Evolutionary conservation across 2,113 vertebrate species (phyloP).

Genomic region (Epinephelus fuscoguttatus): DNA sequence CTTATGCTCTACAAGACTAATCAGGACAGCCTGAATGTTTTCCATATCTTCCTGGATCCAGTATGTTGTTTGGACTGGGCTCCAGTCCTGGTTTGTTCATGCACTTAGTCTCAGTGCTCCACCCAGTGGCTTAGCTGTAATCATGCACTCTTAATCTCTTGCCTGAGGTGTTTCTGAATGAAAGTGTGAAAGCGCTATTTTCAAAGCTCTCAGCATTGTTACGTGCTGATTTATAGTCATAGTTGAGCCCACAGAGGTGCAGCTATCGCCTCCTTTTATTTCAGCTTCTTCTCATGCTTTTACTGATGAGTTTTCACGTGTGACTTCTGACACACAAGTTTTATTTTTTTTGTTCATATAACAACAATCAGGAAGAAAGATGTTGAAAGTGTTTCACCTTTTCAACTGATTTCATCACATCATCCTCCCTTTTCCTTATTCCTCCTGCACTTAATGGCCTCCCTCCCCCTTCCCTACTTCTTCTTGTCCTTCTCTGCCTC

Average conservation of each 20-base stretch:
- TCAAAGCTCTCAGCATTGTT: background rate
- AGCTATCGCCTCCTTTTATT: background rate
- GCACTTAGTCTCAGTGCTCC: constrained; percentile 52
- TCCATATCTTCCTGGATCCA: background rate
- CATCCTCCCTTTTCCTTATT: too few relatives aligned
- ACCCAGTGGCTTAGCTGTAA: constrained; percentile 61
- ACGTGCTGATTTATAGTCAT: background rate
- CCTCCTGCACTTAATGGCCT: background rate
- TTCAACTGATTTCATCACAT: too few relatives aligned
- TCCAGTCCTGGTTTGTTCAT: constrained; percentile 11
- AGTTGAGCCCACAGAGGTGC: background rate
- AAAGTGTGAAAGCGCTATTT: background rate
- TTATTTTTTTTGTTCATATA: background rate
- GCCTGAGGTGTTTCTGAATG: background rate
- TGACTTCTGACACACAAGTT: background rate
- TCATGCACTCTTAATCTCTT: constrained; percentile 16
- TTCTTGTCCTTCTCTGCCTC: background rate
- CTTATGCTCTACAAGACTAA: background rate
- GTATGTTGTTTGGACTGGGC: background rate
- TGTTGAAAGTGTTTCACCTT: background rate
- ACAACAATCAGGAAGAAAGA: background rate
- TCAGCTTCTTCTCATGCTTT: background rate
- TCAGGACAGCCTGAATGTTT: background rate
- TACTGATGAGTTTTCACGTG: background rate
- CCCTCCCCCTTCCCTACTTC: background rate